Percentiles rank a stretch among this genome's conserved stretches.
Evolutionary conservation across 1,140 invertebrate genomes (phyloP).

Genomic region (Caenorhabditis briggsae): DNA sequence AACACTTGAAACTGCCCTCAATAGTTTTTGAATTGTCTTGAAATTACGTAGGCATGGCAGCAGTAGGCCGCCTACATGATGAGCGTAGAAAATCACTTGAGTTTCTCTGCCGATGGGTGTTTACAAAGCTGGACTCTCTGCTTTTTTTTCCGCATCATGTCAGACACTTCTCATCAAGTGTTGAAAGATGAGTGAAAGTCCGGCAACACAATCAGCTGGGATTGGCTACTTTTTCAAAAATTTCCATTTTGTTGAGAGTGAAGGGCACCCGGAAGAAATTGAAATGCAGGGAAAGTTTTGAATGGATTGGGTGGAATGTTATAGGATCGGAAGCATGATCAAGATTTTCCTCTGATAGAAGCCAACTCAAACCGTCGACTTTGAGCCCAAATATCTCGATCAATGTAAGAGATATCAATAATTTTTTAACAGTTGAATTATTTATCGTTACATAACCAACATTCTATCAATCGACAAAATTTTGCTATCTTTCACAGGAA

Average conservation of each 20-base stretch:
- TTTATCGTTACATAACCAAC: too few relatives aligned
- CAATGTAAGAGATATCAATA: too few relatives aligned
- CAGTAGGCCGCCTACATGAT: neutral
- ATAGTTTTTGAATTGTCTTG: constrained; percentile 9
- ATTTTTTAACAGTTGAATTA: too few relatives aligned
- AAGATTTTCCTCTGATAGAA: neutral
- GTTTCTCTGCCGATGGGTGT: neutral
- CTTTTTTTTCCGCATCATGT: constrained; percentile 11
- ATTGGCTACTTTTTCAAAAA: constrained; percentile 28
- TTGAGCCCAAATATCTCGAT: too few relatives aligned
- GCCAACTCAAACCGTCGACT: neutral
- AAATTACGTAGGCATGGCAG: constrained; percentile 48
- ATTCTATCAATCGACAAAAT: too few relatives aligned
- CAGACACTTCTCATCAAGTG: constrained; percentile 49
- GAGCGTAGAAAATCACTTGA: constrained; percentile 46
- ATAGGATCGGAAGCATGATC: neutral
- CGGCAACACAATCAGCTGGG: neutral
- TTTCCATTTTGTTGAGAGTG: neutral
- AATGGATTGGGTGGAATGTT: neutral
- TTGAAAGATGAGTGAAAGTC: constrained; percentile 42
- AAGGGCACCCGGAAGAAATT: neutral
- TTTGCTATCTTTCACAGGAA: too few relatives aligned
- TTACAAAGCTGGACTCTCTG: constrained; percentile 15
- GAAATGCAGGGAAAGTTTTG: neutral
- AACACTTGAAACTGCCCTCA: constrained; percentile 22